These are phyloP conservation scores for Hydroisotoma schaefferi DNA, from an alignment of 2,888 invertebrate species.

Conservation along the genomic window DNA sequence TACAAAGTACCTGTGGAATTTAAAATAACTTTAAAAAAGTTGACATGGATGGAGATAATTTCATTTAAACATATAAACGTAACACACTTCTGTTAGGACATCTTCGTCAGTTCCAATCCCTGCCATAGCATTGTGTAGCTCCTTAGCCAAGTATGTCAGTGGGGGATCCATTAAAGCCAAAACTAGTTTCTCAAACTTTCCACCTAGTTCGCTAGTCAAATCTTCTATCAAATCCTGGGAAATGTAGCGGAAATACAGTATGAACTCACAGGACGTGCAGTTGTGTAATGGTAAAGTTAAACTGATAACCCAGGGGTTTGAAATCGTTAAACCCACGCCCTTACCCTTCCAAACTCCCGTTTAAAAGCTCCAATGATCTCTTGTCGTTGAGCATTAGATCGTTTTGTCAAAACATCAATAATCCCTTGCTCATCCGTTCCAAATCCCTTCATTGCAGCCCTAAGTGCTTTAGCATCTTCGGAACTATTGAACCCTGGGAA, in stretches of 20 bases:
- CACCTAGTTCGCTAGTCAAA: constrained; percentile 69
- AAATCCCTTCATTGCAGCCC: constrained; percentile 71
- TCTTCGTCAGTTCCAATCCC: constrained; percentile 35
- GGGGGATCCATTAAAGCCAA: constrained; percentile 67
- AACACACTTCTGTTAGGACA: constrained; percentile 29
- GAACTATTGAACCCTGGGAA: constrained; percentile 61
- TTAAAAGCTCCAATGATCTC: constrained; percentile 62
- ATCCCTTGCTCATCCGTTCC: constrained; percentile 69
- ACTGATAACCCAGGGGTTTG: no score
- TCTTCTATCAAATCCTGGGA: constrained; percentile 64
- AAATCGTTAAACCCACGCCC: no score
- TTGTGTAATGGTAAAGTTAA: background rate
- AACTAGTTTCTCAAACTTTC: constrained; percentile 71
- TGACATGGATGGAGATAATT: background rate
- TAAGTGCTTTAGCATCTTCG: constrained; percentile 63
- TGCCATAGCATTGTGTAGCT: constrained; percentile 52
- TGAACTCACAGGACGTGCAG: no score
- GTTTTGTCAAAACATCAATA: constrained; percentile 66
- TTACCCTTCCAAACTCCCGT: constrained; percentile 56
- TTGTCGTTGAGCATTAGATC: constrained; percentile 70
- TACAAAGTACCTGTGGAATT: constrained; percentile 27
- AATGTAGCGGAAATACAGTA: no score
- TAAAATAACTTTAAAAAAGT: constrained; percentile 1
- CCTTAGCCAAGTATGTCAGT: constrained; percentile 53
- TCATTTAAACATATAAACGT: background rate